Evolutionary conservation across 2,888 invertebrate genomes (phyloP), one percentile per base, ranked within the genome.

Genomic region (Trichacis sp.): DNA sequence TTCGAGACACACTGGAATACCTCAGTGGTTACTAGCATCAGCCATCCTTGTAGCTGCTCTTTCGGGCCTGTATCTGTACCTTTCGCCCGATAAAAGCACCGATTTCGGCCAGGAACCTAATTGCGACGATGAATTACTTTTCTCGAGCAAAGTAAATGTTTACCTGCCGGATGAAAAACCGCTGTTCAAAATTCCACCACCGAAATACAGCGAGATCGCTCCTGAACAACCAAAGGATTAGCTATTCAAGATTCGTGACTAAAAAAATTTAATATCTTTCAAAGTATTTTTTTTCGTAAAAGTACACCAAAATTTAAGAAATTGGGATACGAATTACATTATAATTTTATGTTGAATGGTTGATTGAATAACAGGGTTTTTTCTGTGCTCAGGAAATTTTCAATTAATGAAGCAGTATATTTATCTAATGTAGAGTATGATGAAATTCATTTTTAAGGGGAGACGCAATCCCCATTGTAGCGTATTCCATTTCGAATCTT

Each of bases 131-230:
- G 14, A 14, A 3, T 11, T 18, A 1, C 9, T 40, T 15, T 33
- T 24, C 30, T 42, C 43, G 1, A 61, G 53, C 20, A 74, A 78
- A 50, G 48, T 77, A 14, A 62, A 71, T 15, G 67, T 81, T 19
- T 73, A 75, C 24, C 52, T 79, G 42, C 76, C 77, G n/a, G 78
- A 80, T n/a, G 76, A 79, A 45, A 72, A 69, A 20, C 74, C 76
- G 36, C 56, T 80, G 43, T 69, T 77, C 56, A 77, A 79, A 70
- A 71, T 71, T 45, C 76, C 77, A 8, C 77, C 77, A 33, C 78
- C 78, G 4, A 79, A 78, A 17, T 77, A 78, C 60, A 69, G 62
- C 57, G 76, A 77, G 48, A 64, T 72, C 8, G 65, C 68, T 42
- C 49, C 49, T 2, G 36, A 51, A 43, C 60, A 70, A 18, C 2